Evolutionary conservation across 2,113 vertebrate species (phyloP).

Genomic region (Apistogramma diplotaenia): DNA sequence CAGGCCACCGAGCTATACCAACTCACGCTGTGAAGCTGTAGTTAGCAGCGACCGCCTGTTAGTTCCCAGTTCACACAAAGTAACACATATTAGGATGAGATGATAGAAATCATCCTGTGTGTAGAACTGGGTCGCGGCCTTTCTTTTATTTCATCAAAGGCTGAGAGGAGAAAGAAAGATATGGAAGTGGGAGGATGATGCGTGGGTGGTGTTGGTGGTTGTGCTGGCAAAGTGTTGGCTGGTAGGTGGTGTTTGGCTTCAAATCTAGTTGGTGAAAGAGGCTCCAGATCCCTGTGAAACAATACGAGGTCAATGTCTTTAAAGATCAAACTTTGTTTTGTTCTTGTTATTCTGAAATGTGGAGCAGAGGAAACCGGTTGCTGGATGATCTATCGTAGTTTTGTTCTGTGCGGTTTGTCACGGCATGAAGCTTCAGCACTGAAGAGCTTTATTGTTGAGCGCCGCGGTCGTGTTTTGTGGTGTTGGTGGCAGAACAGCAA

Average conservation of each 20-base stretch:
- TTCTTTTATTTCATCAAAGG: background rate
- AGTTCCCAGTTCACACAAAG: conserved; percentile 17
- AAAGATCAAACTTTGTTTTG: background rate
- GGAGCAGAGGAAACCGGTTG: conserved; percentile 1
- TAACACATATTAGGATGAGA: conserved; percentile 12
- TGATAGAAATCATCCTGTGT: conserved; percentile 14
- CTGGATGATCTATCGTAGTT: background rate
- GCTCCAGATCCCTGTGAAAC: conserved; percentile 11
- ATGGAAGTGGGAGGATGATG: background rate
- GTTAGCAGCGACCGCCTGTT: conserved; percentile 29
- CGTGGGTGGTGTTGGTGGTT: conserved; percentile 21
- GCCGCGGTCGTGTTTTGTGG: background rate
- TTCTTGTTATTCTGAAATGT: background rate
- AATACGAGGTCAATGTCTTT: conserved; percentile 2
- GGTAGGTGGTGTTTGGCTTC: conserved; percentile 27
- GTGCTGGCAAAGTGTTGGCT: background rate
- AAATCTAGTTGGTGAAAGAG: conserved; percentile 2
- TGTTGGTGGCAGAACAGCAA: background rate
- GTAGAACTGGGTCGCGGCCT: background rate
- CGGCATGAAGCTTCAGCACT: background rate
- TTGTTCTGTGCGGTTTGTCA: background rate
- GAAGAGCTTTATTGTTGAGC: background rate
- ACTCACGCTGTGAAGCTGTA: conserved; percentile 29
- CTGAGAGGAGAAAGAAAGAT: background rate
- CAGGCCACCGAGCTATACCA: conserved; percentile 14